Base-by-base conservation (phyloP, 2,113 vertebrate species). In the Podarcis cretensis region DNA sequence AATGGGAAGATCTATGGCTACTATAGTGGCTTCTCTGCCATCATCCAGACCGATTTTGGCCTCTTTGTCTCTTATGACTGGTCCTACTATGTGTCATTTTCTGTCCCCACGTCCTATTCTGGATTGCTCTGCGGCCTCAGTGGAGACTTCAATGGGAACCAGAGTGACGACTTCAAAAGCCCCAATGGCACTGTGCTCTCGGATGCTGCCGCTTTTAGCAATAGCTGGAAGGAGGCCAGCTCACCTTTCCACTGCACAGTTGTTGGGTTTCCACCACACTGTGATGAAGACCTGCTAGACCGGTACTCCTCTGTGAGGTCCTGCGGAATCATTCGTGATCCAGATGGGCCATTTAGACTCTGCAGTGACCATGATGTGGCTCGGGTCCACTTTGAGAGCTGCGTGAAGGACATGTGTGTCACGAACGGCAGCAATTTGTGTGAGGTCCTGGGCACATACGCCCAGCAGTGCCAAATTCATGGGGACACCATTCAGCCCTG, bases 121-220 rank as follows among this genome's bases (percentile, higher is more conserved):
- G 83, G 94, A 0, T 85, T 93, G 69, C 89, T 97, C 9, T 94
- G 92, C 30, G 95, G 96, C 78, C 95, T 97, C 13, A 96, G 96
- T 87, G 96, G 97, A 20, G 85, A 96, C 25, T 93, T 95, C 83
- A 96, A 94, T 78, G 90, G 92, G 43, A 25, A 81, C 1, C 86
- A 1, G 0, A 5, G 57, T 0, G 96, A 97, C 8, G 96, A 97
- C 35, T 90, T 85, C 57, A 8, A 14, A 27, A 59, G 30, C 23
- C 85, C 48, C 0, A 2, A 7, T 0, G 84, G 78, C 43, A 59
- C 43, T 0, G 13, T 87, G 5, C 27, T 65, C 20, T 7, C 2
- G 0, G 2, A 87, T 10, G 9, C 48, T 0, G 69, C 27, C 2
- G 21, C 30, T 7, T 93, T 92, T 8, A 23, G 18, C 1, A n/a